phyloP scores from a whole-genome alignment of 1,140 invertebrate species.

The Diprion similis region DNA sequence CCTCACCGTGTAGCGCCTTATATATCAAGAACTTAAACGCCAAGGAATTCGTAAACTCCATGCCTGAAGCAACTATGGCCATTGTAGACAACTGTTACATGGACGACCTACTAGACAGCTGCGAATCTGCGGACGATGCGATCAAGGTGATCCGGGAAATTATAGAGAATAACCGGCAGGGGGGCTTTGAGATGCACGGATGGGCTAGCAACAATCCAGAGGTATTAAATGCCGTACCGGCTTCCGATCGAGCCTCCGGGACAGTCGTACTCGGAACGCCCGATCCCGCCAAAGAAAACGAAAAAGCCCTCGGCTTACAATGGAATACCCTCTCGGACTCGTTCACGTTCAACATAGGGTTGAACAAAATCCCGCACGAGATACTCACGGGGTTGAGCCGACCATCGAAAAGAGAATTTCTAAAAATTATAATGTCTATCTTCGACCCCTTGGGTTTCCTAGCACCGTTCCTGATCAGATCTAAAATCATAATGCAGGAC shows the following conservation, averaged over 20 bases:
- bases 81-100: conserved; percentile 20
- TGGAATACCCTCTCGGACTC: conserved; percentile 22
- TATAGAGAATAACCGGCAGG: conserved; percentile 14
- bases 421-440: conserved; percentile 41
- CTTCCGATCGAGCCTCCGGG: not conserved
- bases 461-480: conserved; percentile 43
- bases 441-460: conserved; percentile 54
- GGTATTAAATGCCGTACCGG: not conserved
- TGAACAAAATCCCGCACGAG: not conserved
- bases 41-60: not conserved
- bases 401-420: conserved; percentile 42
- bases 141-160: conserved; percentile 16
- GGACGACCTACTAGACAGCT: conserved; percentile 25
- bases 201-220: conserved; percentile 20
- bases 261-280: not conserved
- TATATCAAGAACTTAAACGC: conserved; percentile 40
- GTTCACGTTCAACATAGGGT: conserved; percentile 14
- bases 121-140: conserved; percentile 15
- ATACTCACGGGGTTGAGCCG: not conserved
- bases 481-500: conserved; percentile 52
- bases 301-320: conserved; percentile 20
- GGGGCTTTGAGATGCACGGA: conserved; percentile 28
- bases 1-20: conserved; percentile 41
- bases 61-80: not conserved
- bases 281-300: not conserved